phyloP scores from a whole-genome alignment of 2,888 invertebrate genomes.

The Campaea margaritaria region DNA sequence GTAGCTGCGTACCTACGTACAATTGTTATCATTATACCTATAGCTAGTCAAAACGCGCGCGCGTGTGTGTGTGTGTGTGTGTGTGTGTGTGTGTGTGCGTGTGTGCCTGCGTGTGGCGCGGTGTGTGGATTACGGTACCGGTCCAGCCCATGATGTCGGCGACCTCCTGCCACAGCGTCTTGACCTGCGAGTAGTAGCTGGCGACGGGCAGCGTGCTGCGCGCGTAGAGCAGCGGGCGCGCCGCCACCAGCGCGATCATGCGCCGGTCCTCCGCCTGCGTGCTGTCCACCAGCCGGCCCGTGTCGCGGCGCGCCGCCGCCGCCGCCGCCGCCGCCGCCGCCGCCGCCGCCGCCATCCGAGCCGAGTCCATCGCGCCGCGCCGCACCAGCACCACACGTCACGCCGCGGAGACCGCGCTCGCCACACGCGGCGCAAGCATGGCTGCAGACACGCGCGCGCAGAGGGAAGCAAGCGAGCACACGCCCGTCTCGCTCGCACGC shows the following conservation, averaged over 20 bases:
- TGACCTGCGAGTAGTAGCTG: conserved; percentile 75
- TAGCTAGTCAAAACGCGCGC: no score
- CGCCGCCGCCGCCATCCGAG: conserved; percentile 24
- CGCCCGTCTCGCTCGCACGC: conserved; percentile 59
- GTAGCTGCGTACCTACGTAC: no score
- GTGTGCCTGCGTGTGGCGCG: no score
- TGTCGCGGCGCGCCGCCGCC: conserved; percentile 42
- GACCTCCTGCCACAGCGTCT: conserved; percentile 73
- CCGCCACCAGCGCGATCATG: conserved; percentile 74
- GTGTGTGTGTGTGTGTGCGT: no score
- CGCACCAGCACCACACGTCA: conserved; percentile 14
- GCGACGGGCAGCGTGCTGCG: conserved; percentile 80
- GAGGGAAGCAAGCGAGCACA: conserved; percentile 66
- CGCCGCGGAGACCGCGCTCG: conserved; percentile 59
- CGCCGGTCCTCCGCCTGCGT: conserved; percentile 77
- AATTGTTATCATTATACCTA: no score
- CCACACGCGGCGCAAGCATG: conserved; percentile 71
- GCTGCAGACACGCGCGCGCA: conserved; percentile 79
- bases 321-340: conserved; percentile 17
- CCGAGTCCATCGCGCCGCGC: conserved; percentile 20
- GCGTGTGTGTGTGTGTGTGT: no score
- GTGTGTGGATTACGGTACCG: conserved; percentile 58
- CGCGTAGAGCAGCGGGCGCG: conserved; percentile 73
- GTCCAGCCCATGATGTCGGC: conserved; percentile 75
- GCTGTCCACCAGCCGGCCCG: conserved; percentile 72